Evolutionary conservation across 2,888 invertebrate genomes (phyloP).

Genomic region (Oxystoma pomonae): DNA sequence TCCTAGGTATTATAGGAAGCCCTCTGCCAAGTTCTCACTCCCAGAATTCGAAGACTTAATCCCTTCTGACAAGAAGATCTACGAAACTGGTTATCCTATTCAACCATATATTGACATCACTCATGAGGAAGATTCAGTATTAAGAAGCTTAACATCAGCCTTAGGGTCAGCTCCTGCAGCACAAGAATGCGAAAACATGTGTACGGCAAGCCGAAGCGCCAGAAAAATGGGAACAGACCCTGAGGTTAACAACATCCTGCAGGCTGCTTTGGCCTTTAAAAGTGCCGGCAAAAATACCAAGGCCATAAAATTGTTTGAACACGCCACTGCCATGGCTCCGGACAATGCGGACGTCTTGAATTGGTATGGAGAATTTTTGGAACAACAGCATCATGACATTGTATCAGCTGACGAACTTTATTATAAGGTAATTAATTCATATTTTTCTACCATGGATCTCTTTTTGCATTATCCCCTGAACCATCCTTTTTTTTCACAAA

Average conservation of each 20-base stretch:
- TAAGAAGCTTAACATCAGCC: slow-evolving; percentile 37
- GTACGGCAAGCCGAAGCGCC: slow-evolving; percentile 24
- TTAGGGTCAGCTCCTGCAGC: slow-evolving; percentile 32
- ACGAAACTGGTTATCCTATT: slow-evolving; percentile 31
- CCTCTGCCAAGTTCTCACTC: slow-evolving; percentile 33
- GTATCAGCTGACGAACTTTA: slow-evolving; percentile 89
- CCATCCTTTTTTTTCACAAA: too few relatives aligned
- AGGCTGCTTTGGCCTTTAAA: slow-evolving; percentile 82
- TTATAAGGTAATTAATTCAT: slow-evolving; percentile 63
- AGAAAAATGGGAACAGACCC: slow-evolving; percentile 46
- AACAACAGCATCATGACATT: slow-evolving; percentile 78
- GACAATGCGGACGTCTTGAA: slow-evolving; percentile 89
- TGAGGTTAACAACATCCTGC: slow-evolving; percentile 82
- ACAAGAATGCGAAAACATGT: slow-evolving; percentile 16
- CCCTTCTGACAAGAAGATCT: slow-evolving; percentile 35
- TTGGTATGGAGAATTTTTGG: slow-evolving; percentile 90
- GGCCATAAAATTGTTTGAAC: slow-evolving; percentile 81
- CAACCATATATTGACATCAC: slow-evolving; percentile 25
- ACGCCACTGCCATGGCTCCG: slow-evolving; percentile 88
- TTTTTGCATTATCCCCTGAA: too few relatives aligned
- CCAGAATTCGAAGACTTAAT: slow-evolving; percentile 45
- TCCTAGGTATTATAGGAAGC: slow-evolving; percentile 32
- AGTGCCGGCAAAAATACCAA: slow-evolving; percentile 77
- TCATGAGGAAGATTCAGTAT: slow-evolving; percentile 34
- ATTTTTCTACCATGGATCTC: too few relatives aligned